Percentiles rank a stretch among this genome's conserved stretches.
These are phyloP conservation scores for Heteractis magnifica DNA, from an alignment of 92 coral and sea anemone species.

Conservation along the genomic window DNA sequence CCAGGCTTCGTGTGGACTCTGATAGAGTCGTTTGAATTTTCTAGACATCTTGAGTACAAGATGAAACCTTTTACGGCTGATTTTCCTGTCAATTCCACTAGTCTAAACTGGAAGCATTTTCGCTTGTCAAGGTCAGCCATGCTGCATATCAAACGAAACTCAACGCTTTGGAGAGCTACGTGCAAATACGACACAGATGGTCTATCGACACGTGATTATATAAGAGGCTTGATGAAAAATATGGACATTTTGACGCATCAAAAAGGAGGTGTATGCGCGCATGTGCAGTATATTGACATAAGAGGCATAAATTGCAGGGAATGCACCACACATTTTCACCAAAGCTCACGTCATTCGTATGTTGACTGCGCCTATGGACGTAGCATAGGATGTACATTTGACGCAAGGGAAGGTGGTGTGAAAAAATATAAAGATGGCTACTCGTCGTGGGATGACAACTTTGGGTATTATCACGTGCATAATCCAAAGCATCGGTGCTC, in stretches of 20 bases:
- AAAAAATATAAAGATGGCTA: not conserved
- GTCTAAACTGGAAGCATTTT: constrained; percentile 13
- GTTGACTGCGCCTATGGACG: constrained; percentile 4
- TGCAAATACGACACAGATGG: constrained; percentile 27
- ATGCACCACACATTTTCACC: constrained; percentile 16
- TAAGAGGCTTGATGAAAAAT: not conserved
- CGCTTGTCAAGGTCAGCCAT: constrained; percentile 26
- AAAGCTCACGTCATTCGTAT: not conserved
- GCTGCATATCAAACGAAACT: constrained; percentile 5
- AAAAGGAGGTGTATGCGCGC: not conserved
- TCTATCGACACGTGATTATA: constrained; percentile 14
- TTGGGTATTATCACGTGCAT: constrained; percentile 19
- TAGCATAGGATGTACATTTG: not conserved
- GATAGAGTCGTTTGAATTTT: constrained; percentile 31
- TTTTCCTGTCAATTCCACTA: constrained; percentile 13
- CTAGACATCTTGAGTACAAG: not conserved
- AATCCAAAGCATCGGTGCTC: constrained; percentile 23
- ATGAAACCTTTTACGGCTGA: not conserved
- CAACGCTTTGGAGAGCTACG: constrained; percentile 39
- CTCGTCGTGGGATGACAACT: constrained; percentile 12
- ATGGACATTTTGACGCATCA: constrained; percentile 5
- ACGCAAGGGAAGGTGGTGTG: not conserved
- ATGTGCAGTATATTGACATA: constrained; percentile 5
- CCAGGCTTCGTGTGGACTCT: constrained; percentile 40
- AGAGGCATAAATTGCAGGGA: constrained; percentile 17